Conservation (phyloP, 2,888 invertebrate species). For the Pristionchus maxplancki region DNA sequence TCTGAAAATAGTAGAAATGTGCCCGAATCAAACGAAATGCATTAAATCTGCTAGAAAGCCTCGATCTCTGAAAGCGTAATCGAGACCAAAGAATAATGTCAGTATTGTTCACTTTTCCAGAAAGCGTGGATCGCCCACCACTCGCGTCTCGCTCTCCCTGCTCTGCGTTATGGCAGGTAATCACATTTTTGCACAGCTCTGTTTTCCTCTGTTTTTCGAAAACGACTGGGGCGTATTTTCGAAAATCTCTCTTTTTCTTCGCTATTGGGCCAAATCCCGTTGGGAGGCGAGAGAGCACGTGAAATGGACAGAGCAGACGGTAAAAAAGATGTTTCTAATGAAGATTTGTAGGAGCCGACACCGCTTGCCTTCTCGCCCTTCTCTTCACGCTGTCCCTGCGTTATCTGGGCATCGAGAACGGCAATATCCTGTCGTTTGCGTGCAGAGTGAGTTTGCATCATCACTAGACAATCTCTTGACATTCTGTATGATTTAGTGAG, state of each 20-base stretch:
- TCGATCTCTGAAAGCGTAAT: neutral
- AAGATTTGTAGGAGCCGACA: constrained; percentile 64
- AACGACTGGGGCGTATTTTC: neutral
- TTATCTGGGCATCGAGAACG: constrained; percentile 64
- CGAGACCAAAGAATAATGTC: neutral
- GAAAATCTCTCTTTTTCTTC: too few relatives aligned
- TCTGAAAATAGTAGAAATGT: neutral
- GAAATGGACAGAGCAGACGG: neutral
- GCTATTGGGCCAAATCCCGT: too few relatives aligned
- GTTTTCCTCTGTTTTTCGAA: neutral
- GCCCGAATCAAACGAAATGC: neutral
- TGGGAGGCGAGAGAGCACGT: neutral
- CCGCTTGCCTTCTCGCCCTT: constrained; percentile 66
- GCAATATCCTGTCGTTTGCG: constrained; percentile 64
- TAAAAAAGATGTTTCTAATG: neutral
- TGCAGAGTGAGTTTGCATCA: constrained; percentile 70
- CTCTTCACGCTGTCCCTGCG: constrained; percentile 66
- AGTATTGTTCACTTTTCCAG: constrained; percentile 54
- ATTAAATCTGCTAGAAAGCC: too few relatives aligned
- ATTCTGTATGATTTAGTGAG: too few relatives aligned
- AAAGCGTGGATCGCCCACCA: constrained; percentile 64
- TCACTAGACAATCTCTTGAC: neutral
- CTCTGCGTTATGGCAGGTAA: constrained; percentile 69
- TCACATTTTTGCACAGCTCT: constrained; percentile 1
- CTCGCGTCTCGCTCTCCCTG: constrained; percentile 69